phyloP scores from a whole-genome alignment of 2,113 vertebrate genomes.

The Pungitius pungitius region DNA sequence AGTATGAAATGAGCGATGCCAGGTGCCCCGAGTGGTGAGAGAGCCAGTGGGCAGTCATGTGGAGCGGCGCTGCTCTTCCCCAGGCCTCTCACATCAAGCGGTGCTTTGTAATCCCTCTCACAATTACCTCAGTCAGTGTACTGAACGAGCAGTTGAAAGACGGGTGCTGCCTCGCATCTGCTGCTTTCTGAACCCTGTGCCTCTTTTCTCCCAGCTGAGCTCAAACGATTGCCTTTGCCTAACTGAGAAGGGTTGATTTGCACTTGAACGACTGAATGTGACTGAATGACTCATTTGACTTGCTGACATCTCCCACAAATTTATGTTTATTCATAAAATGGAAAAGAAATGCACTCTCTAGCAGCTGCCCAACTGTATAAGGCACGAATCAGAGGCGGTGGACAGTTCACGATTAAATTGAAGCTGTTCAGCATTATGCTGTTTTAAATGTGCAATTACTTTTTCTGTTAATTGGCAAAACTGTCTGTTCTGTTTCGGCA shows the following conservation, averaged over 20 bases:
- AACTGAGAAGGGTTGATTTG: slow-evolving; percentile 22
- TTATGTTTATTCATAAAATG: background rate
- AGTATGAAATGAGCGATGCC: slow-evolving; percentile 28
- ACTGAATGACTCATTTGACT: slow-evolving; percentile 21
- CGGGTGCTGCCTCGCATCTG: slow-evolving; percentile 39
- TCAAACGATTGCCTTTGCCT: slow-evolving; percentile 6
- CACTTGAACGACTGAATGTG: slow-evolving; percentile 1
- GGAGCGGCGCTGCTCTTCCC: slow-evolving; percentile 27
- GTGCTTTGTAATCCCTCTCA: slow-evolving; percentile 62
- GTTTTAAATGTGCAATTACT: background rate
- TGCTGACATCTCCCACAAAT: background rate
- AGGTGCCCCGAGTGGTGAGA: slow-evolving; percentile 36
- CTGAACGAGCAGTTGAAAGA: slow-evolving; percentile 49
- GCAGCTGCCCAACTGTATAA: background rate
- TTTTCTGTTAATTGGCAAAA: background rate
- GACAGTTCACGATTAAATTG: background rate
- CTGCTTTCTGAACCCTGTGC: slow-evolving; percentile 10
- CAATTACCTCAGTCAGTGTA: slow-evolving; percentile 61
- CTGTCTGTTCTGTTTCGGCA: background rate
- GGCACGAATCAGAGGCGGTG: background rate
- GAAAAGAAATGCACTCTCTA: too few relatives aligned
- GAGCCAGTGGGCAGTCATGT: slow-evolving; percentile 43
- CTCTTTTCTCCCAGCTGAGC: slow-evolving; percentile 18
- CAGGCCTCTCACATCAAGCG: slow-evolving; percentile 51
- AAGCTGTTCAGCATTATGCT: too few relatives aligned